Percentiles rank a stretch among this genome's conserved stretches.
These are phyloP conservation scores for Danaus melanippus DNA, from an alignment of 1,140 invertebrate genomes.

Conservation along the genomic window DNA sequence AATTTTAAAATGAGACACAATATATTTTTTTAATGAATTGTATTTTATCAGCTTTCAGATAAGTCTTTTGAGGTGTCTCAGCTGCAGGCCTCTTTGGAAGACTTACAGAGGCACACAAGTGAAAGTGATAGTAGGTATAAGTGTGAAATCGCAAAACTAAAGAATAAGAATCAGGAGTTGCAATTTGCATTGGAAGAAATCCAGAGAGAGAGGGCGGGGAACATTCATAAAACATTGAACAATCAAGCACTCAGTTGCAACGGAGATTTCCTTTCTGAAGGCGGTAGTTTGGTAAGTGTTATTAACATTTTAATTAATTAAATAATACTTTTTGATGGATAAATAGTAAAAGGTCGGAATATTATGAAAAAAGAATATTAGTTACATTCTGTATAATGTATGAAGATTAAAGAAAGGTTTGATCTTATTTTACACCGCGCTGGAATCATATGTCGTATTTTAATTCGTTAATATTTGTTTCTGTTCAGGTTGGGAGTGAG, in stretches of 20 bases:
- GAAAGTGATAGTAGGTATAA: constrained; percentile 73
- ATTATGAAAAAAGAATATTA: no score
- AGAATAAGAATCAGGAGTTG: constrained; percentile 69
- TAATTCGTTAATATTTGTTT: not conserved
- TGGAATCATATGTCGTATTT: no score
- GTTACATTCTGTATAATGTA: no score
- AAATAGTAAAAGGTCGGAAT: no score
- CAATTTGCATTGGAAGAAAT: constrained; percentile 65
- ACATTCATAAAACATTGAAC: constrained; percentile 41
- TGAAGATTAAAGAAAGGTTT: no score
- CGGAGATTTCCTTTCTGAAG: constrained; percentile 68
- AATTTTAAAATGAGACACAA: no score
- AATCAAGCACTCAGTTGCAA: constrained; percentile 62
- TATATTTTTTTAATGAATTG: not conserved
- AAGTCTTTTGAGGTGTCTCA: constrained; percentile 81
- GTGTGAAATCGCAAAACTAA: constrained; percentile 69
- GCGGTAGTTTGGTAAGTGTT: constrained; percentile 59
- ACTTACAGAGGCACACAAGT: constrained; percentile 77
- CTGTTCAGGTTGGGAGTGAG: constrained; percentile 73
- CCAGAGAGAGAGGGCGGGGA: constrained; percentile 52
- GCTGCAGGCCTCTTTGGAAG: constrained; percentile 76
- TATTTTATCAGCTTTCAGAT: constrained; percentile 75
- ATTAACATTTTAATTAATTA: no score
- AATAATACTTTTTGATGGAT: no score
- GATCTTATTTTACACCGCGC: no score